Conservation (phyloP, 2,113 vertebrate species). For the Dunckerocampus dactyliophorus region DNA sequence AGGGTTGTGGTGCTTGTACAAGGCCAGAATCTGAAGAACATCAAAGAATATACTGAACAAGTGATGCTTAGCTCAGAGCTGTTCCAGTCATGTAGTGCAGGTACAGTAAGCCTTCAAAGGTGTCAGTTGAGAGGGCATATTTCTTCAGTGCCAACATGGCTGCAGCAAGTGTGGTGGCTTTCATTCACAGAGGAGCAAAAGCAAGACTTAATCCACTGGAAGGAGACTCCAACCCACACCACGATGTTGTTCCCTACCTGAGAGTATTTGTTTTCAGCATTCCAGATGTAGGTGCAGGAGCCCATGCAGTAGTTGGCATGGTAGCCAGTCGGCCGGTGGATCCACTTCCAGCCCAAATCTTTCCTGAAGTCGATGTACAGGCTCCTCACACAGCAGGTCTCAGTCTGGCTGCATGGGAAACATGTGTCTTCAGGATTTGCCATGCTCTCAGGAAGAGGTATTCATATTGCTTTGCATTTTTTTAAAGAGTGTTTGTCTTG, state of each 20-base stretch:
- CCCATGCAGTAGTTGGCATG: constrained; percentile 89
- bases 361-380: constrained; percentile 90
- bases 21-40: constrained; percentile 78
- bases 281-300: constrained; percentile 89
- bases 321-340: constrained; percentile 85
- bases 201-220: neutral
- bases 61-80: too few relatives aligned
- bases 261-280: constrained; percentile 85
- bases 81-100: too few relatives aligned
- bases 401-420: constrained; percentile 62
- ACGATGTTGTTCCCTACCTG: constrained; percentile 67
- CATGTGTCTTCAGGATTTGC: too few relatives aligned
- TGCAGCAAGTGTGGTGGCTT: neutral
- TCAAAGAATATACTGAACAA: constrained; percentile 1
- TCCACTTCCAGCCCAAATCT: constrained; percentile 92
- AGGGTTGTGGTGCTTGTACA: constrained; percentile 89
- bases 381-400: constrained; percentile 80
- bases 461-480: too few relatives aligned
- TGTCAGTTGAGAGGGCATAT: too few relatives aligned
- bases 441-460: neutral
- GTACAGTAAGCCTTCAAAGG: too few relatives aligned
- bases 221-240: neutral
- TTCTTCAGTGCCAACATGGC: too few relatives aligned
- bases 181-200: neutral
- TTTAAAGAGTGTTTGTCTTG: too few relatives aligned